phyloP scores from a whole-genome alignment of 2,797 vertebrate genomes.

The Lagocephalus sceleratus region DNA sequence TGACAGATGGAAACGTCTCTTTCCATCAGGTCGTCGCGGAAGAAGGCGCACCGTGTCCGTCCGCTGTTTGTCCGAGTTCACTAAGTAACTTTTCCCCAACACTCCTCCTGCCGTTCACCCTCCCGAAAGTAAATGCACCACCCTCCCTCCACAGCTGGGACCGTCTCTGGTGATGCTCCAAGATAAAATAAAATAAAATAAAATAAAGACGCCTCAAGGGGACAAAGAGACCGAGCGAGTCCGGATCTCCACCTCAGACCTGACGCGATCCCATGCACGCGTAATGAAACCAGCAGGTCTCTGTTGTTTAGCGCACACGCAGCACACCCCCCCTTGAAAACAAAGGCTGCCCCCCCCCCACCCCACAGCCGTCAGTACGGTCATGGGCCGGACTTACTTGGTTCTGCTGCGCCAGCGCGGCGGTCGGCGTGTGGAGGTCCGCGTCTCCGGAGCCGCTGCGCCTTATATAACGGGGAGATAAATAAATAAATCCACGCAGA shows the following conservation, averaged over 20 bases:
- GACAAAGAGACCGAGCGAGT: background rate
- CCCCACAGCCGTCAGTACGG: slow-evolving; percentile 2
- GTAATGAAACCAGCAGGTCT: background rate
- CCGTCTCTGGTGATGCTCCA: background rate
- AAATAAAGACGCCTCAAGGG: background rate
- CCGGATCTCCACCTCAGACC: background rate
- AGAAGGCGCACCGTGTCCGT: too few species aligned
- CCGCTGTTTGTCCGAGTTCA: too few species aligned
- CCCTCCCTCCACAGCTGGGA: too few species aligned
- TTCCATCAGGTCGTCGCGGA: too few species aligned
- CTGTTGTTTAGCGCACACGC: background rate
- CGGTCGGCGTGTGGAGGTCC: slow-evolving; percentile 12
- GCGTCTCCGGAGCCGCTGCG: slow-evolving; percentile 18
- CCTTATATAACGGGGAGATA: slow-evolving; percentile 64
- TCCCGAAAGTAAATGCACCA: rapidly evolving
- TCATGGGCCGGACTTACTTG: slow-evolving; percentile 56
- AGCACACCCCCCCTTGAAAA: slow-evolving; percentile 13
- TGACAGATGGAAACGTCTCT: too few species aligned
- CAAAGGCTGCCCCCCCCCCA: slow-evolving; percentile 37
- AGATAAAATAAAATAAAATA: too few species aligned
- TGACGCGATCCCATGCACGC: background rate
- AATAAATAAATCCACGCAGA: slow-evolving; percentile 64
- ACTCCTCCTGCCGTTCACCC: too few species aligned
- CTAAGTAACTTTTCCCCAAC: too few species aligned
- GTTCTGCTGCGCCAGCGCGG: slow-evolving; percentile 20